phyloP scores from a whole-genome alignment of 2,797 vertebrate genomes.

The Enteromius afrohamiltoni region DNA sequence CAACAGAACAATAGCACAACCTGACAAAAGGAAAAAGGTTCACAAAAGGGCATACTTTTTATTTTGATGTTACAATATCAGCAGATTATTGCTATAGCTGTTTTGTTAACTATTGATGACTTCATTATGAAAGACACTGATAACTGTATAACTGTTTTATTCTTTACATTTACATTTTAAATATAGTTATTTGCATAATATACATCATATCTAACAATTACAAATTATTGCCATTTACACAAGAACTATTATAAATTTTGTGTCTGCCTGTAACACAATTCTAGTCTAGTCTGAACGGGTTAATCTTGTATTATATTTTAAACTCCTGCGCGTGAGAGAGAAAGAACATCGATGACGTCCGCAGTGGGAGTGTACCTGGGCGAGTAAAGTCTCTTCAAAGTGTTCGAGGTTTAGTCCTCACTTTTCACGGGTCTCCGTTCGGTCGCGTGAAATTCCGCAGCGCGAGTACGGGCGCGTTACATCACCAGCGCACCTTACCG shows the following conservation, averaged over 20 bases:
- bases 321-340: background rate
- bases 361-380: background rate
- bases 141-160: background rate
- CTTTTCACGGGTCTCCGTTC: background rate
- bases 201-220: too few species aligned
- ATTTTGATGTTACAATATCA: background rate
- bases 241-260: too few species aligned
- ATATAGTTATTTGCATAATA: too few species aligned
- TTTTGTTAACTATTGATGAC: background rate
- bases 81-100: background rate
- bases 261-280: background rate
- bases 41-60: background rate
- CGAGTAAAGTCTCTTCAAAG: background rate
- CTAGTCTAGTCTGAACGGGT: background rate
- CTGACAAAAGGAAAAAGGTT: conserved; percentile 4
- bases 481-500: conserved; percentile 66
- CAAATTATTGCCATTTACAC: background rate
- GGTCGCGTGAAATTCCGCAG: background rate
- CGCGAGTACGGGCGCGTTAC: conserved; percentile 30
- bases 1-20: conserved; percentile 1
- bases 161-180: background rate
- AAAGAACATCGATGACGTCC: conserved; percentile 7
- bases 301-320: background rate
- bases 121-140: background rate
- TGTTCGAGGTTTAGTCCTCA: background rate